Percentiles rank a stretch among this genome's conserved stretches.
phyloP scores from a whole-genome alignment of 1,140 invertebrate genomes.

The Leptonema lineaticorne region DNA sequence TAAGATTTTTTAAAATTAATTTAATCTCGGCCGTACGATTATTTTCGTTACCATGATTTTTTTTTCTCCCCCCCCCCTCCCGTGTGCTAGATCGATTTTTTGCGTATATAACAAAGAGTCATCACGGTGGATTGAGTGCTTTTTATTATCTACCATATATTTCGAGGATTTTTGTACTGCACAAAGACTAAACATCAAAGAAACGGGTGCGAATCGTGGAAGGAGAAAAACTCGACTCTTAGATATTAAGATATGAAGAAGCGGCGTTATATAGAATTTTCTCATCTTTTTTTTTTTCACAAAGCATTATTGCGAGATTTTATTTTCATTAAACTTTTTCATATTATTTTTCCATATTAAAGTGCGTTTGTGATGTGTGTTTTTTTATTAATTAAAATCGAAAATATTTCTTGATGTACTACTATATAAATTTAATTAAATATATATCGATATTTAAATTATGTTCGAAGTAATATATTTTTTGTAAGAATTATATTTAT shows the following conservation, averaged over 20 bases:
- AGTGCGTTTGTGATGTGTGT: not conserved
- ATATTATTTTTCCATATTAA: conserved; percentile 2
- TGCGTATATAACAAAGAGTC: not conserved
- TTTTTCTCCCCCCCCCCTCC: not conserved
- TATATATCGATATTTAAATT: too few species aligned
- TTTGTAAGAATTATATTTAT: too few species aligned
- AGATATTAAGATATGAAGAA: conserved; percentile 17
- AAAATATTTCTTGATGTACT: too few species aligned
- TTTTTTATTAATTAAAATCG: not conserved
- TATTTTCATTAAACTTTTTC: too few species aligned
- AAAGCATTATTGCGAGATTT: conserved; percentile 9
- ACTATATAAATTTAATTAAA: too few species aligned
- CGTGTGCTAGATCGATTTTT: not conserved
- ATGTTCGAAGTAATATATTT: too few species aligned
- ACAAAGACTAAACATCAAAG: conserved; percentile 30
- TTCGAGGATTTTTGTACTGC: conserved; percentile 19
- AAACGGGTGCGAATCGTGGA: not conserved
- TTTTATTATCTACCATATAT: conserved; percentile 29
- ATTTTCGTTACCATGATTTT: too few species aligned
- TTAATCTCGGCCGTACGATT: too few species aligned
- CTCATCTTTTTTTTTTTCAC: not conserved
- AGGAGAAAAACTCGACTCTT: not conserved
- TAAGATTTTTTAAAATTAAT: too few species aligned
- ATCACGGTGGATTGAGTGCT: conserved; percentile 27
- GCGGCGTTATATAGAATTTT: not conserved